Evolutionary conservation across 2,113 vertebrate species (phyloP), one percentile per base, ranked within the genome.

Genomic region (Phylloscopus trochilus): DNA sequence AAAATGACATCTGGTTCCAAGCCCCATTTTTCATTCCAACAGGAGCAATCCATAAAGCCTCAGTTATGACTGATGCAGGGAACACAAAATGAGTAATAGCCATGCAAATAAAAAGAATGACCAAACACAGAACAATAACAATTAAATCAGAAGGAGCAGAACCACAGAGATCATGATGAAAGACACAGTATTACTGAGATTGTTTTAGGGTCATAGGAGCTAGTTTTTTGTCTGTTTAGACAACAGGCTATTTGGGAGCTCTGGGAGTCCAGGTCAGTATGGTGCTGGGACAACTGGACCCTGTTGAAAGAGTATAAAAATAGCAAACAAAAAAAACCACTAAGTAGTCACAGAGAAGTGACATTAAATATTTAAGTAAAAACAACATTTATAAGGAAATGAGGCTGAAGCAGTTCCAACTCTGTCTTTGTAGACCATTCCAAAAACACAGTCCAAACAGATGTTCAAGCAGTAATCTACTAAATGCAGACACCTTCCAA

Each of bases 1-100:
- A 90, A 85, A 95, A 88, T 30, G 90, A 88, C 72, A 78, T 72
- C 39, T 67, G 39, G 43, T 86, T 81, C 52, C 64, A 90, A 86
- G 63, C 27, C n/a, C 35, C 26, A 63, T 89, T 89, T 96, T 93
- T 93, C 88, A 93, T 86, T 68, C 56, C 59, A 77, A 70, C 0
- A 2, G 68, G 64, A 93, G 30, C 59, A 86, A 92, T 66, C 52
- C 51, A 77, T 77, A 73, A 93, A 92, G 51, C 16, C 35, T 81
- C 72, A 74, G 69, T 92, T 90, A 77, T 13, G 27, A 59, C 33
- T 74, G 55, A 59, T 15, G 33, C 27, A 92, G 33, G 22, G 44
- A 53, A 23, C 67, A 87, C 22, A 74, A 53, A 56, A 51, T 2
- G 1, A 90, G 15, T 53, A 84, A 33, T 67, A 74, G 30, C 51